Conservation (phyloP, 2,113 vertebrate genomes). For the Acanthisitta chloris region DNA sequence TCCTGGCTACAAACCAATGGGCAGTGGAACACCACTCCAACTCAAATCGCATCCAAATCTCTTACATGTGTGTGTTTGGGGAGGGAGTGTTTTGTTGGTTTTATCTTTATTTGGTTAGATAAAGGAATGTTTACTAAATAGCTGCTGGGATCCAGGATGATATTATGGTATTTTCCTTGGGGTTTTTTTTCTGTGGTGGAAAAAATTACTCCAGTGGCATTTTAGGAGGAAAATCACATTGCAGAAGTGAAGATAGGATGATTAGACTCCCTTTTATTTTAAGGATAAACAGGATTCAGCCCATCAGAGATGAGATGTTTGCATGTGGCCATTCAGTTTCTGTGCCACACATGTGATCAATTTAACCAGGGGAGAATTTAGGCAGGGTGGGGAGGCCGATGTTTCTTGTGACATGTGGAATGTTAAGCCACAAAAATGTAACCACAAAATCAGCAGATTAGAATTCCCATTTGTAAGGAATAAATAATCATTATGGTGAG, state of each 20-base stretch:
- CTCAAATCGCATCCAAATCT: neutral
- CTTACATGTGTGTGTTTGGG: neutral
- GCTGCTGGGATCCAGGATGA: neutral
- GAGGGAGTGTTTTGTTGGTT: rapidly evolving
- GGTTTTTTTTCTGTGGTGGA: neutral
- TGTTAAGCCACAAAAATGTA: slow-evolving; percentile 65
- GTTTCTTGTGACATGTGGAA: slow-evolving; percentile 66
- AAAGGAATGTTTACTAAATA: neutral
- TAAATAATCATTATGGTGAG: slow-evolving; percentile 64
- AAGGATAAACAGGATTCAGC: neutral
- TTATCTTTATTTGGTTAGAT: neutral
- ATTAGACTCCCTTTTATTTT: neutral
- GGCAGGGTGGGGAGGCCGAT: slow-evolving; percentile 21
- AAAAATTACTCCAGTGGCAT: neutral
- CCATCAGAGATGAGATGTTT: neutral
- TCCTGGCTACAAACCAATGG: neutral
- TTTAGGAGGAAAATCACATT: neutral
- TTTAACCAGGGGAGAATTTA: slow-evolving; percentile 56
- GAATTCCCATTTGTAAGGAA: slow-evolving; percentile 65
- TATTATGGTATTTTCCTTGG: neutral
- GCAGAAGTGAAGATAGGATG: neutral
- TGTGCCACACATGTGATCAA: slow-evolving; percentile 55
- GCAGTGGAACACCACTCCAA: neutral
- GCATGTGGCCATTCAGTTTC: neutral
- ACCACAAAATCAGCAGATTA: slow-evolving; percentile 68